Percentiles rank a stretch among this genome's conserved stretches.
Conservation (phyloP, 2,888 invertebrate genomes). For the Seira ritae region DNA sequence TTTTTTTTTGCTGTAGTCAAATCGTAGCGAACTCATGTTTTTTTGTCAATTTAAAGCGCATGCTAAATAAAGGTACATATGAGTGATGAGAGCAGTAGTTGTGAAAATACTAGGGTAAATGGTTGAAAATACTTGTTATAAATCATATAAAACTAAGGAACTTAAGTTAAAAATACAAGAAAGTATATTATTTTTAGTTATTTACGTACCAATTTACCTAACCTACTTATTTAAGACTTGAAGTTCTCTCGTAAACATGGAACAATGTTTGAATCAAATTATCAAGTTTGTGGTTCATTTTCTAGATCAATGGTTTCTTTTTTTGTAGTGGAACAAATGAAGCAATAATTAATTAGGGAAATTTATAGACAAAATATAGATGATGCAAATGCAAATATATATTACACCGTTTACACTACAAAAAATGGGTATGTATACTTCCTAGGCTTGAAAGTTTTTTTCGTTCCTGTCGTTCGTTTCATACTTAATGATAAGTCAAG, state of each 20-base stretch:
- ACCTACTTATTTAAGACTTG: background rate
- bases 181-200: slow-evolving; percentile 3
- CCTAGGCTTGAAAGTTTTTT: too few relatives aligned
- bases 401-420: too few relatives aligned
- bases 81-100: background rate
- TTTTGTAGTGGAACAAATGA: slow-evolving; percentile 3
- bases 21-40: background rate
- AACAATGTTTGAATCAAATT: background rate
- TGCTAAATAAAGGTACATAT: background rate
- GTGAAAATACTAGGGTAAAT: too few relatives aligned
- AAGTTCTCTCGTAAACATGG: background rate
- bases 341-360: background rate
- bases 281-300: background rate
- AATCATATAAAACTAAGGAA: background rate
- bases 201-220: background rate
- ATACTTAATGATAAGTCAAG: too few relatives aligned
- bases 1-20: slow-evolving; percentile 14
- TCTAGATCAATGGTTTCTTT: background rate
- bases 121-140: background rate
- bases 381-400: too few relatives aligned
- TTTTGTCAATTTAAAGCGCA: slow-evolving; percentile 12
- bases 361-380: too few relatives aligned
- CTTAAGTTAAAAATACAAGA: background rate
- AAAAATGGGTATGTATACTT: too few relatives aligned
- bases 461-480: too few relatives aligned